Base-by-base conservation (phyloP, 2,797 vertebrate genomes). In the Sebastes kiyomatsui region DNA sequence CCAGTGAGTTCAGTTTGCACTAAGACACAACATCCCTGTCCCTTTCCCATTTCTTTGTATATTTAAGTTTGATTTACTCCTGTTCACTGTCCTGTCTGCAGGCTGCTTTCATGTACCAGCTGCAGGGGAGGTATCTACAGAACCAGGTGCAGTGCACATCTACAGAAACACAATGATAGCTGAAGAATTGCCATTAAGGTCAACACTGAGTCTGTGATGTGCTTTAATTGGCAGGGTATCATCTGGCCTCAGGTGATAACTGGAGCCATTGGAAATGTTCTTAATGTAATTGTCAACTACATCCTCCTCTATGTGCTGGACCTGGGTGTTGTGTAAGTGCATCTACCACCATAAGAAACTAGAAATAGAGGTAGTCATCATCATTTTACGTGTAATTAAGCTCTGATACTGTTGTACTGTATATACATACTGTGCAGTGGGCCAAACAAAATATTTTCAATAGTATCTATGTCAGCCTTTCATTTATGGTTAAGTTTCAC, bases 161-260 rank as follows among this genome's bases (percentile, higher is more conserved):
- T 7, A 35, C 46, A 72, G 33, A 22, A 42, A 71, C 55, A 35
- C 54, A 25, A 20, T 28, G 23, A 59, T 6, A 42, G 10, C 68
- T n/a, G 16, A 12, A 75, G 12, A 23, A 28, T 46, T 46, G 14
- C 42, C 12, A 59, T 20, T 7, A 20, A 20, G 46, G 46, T 49
- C 28, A 16, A 20, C 9, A 22, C 13, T 67, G 25, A 46, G 20
- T 23, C 20, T 1, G 46, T 30, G 33, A 38, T 58, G 32, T 66
- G 18, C 23, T 46, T 74, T 81, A 82, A 7, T 88, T 94, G 49
- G 42, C 84, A 97, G 97, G 96, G 92, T 1, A 96, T 97, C 42
- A 95, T 97, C 20, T 90, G 96, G 93, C 97, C 97, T 61, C 97
- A 97, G 75, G 94, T 97, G 11, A 16, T 96, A 67, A 96, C 95